Base-by-base conservation (phyloP, 2,888 invertebrate species). In the Drosophila parthenogenetica region DNA sequence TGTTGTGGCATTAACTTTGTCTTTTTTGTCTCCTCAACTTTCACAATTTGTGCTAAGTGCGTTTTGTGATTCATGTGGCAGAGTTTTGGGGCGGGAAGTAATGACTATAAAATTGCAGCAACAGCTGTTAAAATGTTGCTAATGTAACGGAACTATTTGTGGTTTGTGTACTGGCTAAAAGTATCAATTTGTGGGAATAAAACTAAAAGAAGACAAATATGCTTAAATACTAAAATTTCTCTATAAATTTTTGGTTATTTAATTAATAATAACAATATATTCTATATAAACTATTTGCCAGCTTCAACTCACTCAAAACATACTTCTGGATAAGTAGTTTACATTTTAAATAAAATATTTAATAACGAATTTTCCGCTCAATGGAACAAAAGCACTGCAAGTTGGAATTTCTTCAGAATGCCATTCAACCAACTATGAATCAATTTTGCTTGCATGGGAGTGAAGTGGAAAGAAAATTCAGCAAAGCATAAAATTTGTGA, bases 41-140 rank as follows among this genome's bases (percentile, higher is more conserved):
- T 86, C 78, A 78, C 87, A 83, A 81, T 78, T 71, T 81, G 69
- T 68, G 67, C 73, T 83, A 86, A 82, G 82, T 86, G 84, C 73
- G 83, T 83, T 83, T 64, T 81, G 55, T 83, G 87, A 82, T 82
- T 83, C 77, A 73, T 70, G 46, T 69, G 67, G 51, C 60, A 1
- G 17, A 22, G 2, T 11, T 25, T 11, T 25, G 10, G 16, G 48
- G 39, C 14, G 10, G 10, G 14, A 22, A 22, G 45, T 48, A 49
- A 57, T 57, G 58, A 17, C 54, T 59, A 25, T 43, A 55, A 37
- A 66, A 59, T 43, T 49, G 57, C 57, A 61, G 50, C 46, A 61
- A 35, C 42, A 55, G 42, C 42, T 54, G 57, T 37, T 39, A 37
- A 64, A 62, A 51, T 50, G 57, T 73, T 46, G 39, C 58, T 32